These are phyloP conservation scores for Hirudo medicinalis DNA, from an alignment of 1,140 invertebrate species.

Conservation along the genomic window DNA sequence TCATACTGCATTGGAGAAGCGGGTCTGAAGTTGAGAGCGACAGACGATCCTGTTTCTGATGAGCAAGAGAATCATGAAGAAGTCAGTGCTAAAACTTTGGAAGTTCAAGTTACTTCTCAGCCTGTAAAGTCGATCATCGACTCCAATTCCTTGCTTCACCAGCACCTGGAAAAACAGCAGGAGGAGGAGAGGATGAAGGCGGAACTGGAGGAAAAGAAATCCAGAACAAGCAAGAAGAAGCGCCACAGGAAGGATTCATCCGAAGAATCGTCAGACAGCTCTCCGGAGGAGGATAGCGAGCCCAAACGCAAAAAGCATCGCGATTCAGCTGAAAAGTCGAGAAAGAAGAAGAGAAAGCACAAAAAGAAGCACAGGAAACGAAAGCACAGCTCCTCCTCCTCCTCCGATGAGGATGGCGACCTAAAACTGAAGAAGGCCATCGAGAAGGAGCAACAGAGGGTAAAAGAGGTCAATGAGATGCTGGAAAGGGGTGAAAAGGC, in stretches of 20 bases:
- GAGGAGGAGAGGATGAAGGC: conserved; percentile 48
- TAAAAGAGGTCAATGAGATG: conserved; percentile 52
- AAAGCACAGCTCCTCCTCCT: conserved; percentile 19
- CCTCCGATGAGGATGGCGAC: conserved; percentile 35
- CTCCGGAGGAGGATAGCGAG: no score
- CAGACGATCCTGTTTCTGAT: no score
- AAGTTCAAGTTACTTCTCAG: conserved; percentile 25
- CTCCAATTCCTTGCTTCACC: neutral
- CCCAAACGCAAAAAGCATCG: conserved; percentile 47
- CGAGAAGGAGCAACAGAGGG: conserved; percentile 31
- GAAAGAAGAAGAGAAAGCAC: conserved; percentile 34
- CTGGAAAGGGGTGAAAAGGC: conserved; percentile 71
- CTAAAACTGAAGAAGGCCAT: conserved; percentile 26
- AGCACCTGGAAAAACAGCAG: conserved; percentile 30
- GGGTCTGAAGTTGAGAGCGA: neutral
- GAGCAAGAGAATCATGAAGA: no score
- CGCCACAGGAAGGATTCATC: no score
- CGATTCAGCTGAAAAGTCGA: conserved; percentile 40
- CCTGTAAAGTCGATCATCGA: neutral
- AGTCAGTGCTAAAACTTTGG: no score
- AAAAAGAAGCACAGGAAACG: conserved; percentile 21
- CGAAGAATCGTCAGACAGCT: no score
- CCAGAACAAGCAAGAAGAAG: no score
- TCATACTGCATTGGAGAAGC: conserved; percentile 53
- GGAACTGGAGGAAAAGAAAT: no score